A percentile compares a stretch with the other conserved stretches of the same genome.
Conservation (phyloP, 2,888 invertebrate species). For the Allolobophora icterica region DNA sequence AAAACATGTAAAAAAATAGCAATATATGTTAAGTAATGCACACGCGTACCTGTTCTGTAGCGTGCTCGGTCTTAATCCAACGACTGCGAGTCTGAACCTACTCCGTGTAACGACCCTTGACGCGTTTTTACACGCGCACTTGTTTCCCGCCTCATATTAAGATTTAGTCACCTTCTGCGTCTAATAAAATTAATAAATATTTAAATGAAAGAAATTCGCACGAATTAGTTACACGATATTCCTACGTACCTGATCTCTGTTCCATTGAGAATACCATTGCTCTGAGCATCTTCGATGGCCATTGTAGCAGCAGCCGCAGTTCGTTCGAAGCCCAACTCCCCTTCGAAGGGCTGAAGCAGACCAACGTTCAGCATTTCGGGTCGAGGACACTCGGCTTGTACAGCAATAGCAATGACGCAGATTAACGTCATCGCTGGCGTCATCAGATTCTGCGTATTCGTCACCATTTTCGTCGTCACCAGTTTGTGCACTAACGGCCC, state of each 20-base stretch:
- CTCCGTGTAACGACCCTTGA: no score
- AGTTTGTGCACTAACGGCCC: background rate
- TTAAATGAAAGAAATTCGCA: background rate
- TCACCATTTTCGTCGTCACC: background rate
- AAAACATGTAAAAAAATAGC: no score
- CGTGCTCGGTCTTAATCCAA: no score
- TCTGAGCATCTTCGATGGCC: conserved; percentile 43
- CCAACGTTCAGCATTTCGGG: conserved; percentile 9
- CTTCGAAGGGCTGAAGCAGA: conserved; percentile 35
- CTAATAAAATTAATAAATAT: no score
- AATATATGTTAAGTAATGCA: no score
- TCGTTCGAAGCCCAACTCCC: conserved; percentile 40
- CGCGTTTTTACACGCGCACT: no score
- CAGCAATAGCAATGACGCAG: background rate
- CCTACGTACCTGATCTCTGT: conserved; percentile 31
- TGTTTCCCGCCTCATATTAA: no score
- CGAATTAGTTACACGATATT: background rate
- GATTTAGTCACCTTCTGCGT: no score
- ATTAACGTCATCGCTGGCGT: background rate
- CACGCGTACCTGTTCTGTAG: no score
- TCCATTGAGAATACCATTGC: conserved; percentile 37
- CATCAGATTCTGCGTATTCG: background rate
- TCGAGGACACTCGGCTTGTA: background rate
- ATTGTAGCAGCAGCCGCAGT: conserved; percentile 41
- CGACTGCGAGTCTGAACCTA: no score